These are phyloP conservation scores for Drosophila melanogaster DNA, from an alignment of 1,140 invertebrate species.

Conservation along the genomic window DNA sequence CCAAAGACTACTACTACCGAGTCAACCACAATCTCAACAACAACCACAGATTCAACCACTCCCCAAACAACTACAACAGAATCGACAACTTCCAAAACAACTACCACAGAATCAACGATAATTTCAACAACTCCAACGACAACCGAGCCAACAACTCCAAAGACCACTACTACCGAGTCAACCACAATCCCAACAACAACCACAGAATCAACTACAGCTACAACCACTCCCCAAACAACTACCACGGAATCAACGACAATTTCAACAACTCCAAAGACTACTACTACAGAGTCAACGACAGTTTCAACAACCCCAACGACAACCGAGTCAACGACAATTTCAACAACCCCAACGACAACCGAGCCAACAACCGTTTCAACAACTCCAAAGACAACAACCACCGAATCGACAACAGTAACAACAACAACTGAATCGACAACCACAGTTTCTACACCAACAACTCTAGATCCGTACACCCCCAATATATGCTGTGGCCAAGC, in stretches of 20 bases:
- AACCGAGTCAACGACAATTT: not conserved
- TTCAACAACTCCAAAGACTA: constrained; percentile 4
- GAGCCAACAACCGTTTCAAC: not conserved
- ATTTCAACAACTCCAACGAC: not conserved
- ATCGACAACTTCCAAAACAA: not conserved
- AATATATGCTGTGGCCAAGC: constrained; percentile 30
- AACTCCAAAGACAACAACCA: not conserved
- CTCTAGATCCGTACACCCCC: constrained; percentile 37
- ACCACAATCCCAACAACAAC: not conserved
- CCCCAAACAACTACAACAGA: not conserved
- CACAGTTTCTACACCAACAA: not conserved
- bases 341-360: not conserved
- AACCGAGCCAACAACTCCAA: not conserved
- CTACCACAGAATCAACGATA: constrained; percentile 9
- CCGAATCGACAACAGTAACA: not conserved
- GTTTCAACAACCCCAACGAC: constrained; percentile 10
- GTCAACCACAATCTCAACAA: constrained; percentile 12
- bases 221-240: not conserved
- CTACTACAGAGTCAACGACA: constrained; percentile 19
- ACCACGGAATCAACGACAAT: not conserved
- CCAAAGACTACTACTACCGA: constrained; percentile 3
- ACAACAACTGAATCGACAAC: constrained; percentile 13
- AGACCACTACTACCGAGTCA: constrained; percentile 1
- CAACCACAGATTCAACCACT: constrained; percentile 12
- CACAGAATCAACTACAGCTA: not conserved